Evolutionary conservation across 2,888 invertebrate species (phyloP).

Genomic region (Mayetiola destructor): DNA sequence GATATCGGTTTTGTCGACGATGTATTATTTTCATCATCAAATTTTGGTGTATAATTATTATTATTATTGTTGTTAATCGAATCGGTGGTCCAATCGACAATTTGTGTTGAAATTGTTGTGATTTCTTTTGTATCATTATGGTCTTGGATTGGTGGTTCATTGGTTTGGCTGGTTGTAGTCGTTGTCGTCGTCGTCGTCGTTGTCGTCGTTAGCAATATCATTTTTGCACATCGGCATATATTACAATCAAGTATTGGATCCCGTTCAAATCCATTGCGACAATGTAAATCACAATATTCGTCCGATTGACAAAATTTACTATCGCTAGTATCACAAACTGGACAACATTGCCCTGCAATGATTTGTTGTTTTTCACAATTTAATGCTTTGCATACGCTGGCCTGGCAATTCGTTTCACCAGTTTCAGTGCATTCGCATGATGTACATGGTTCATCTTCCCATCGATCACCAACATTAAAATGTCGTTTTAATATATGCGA

Average conservation of each 20-base stretch:
- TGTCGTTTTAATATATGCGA: not conserved
- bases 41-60: not conserved
- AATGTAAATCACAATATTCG: constrained; percentile 14
- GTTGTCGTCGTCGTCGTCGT: not conserved
- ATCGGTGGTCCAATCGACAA: not conserved
- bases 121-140: no score
- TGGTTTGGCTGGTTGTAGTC: not conserved
- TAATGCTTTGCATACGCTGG: constrained; percentile 21
- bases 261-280: constrained; percentile 14
- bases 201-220: not conserved
- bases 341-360: constrained; percentile 26
- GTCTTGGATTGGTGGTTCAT: no score
- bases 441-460: constrained; percentile 29
- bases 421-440: constrained; percentile 12
- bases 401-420: constrained; percentile 21
- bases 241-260: not conserved
- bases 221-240: not conserved
- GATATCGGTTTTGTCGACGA: not conserved
- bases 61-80: not conserved
- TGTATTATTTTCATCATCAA: not conserved
- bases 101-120: no score
- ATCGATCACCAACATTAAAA: constrained; percentile 18
- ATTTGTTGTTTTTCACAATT: constrained; percentile 24
- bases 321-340: constrained; percentile 22
- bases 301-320: constrained; percentile 14